Evolutionary conservation across 30 jellyfish, hydroid and myxozoan genomes (phyloP).

Genomic region (Morbakka virulenta): DNA sequence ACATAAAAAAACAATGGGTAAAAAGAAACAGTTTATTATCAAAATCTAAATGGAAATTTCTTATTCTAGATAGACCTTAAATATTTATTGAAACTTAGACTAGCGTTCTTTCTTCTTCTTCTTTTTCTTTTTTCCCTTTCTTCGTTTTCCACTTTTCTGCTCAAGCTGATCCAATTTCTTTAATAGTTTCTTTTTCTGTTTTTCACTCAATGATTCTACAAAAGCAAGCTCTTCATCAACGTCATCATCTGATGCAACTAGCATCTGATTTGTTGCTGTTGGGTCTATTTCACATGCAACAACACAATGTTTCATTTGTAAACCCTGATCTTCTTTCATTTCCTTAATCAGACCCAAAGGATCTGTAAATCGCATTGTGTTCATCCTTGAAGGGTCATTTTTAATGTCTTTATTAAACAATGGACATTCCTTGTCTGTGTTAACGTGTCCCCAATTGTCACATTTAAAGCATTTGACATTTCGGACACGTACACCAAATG

Average conservation of each 20-base stretch:
- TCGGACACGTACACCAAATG: constrained; percentile 97
- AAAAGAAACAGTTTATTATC: no score
- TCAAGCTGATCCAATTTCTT: constrained; percentile 66
- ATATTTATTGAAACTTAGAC: no score
- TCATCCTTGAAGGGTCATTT: constrained; percentile 28
- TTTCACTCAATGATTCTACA: constrained; percentile 66
- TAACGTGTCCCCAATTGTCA: constrained; percentile 95
- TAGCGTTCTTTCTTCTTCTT: constrained; percentile 2
- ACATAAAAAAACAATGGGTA: no score
- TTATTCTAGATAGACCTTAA: no score
- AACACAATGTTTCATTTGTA: constrained; percentile 70
- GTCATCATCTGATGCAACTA: constrained; percentile 79
- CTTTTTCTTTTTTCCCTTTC: constrained; percentile 14
- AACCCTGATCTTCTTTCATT: constrained; percentile 90
- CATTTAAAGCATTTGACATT: constrained; percentile 90
- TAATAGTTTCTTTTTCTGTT: constrained; percentile 71
- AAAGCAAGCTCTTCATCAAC: constrained; percentile 68
- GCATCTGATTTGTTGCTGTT: constrained; percentile 81
- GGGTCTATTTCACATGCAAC: constrained; percentile 96
- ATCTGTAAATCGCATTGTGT: constrained; percentile 77
- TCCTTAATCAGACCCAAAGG: constrained; percentile 79
- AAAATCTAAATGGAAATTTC: no score
- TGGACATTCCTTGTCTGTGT: constrained; percentile 97
- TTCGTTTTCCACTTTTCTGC: constrained; percentile 12
- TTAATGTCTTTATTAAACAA: constrained; percentile 33